Percentiles rank a stretch among this genome's conserved stretches.
phyloP scores from a whole-genome alignment of 2,113 vertebrate genomes.

The Archilochus colubris region DNA sequence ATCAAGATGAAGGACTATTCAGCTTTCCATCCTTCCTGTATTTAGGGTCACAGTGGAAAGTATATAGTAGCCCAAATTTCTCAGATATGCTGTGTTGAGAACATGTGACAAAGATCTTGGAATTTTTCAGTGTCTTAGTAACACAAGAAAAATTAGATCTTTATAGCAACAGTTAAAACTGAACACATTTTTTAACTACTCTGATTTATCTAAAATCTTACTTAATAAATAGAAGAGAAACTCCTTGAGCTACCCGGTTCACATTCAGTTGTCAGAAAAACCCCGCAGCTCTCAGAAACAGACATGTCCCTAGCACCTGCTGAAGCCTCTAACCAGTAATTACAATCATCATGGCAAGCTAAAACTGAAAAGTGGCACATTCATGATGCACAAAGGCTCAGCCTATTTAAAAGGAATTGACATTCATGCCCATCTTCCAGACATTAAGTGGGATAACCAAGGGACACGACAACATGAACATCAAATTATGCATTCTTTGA shows the following conservation, averaged over 20 bases:
- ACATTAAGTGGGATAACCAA: neutral
- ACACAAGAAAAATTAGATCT: neutral
- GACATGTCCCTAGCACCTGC: neutral
- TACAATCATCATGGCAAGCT: neutral
- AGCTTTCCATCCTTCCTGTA: neutral
- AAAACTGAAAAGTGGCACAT: neutral
- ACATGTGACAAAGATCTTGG: neutral
- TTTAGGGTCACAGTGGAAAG: neutral
- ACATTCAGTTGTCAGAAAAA: neutral
- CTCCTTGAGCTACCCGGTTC: neutral
- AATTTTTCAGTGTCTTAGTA: neutral
- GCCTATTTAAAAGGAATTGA: neutral
- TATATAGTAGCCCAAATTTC: neutral
- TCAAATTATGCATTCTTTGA: neutral
- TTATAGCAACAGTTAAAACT: neutral
- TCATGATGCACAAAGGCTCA: neutral
- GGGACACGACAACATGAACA: neutral
- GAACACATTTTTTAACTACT: neutral
- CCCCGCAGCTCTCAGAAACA: rapidly evolving
- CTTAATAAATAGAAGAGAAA: neutral
- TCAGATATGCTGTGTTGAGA: neutral
- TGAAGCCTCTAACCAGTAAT: neutral
- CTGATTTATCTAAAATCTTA: neutral
- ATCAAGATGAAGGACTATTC: neutral
- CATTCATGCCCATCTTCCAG: neutral